phyloP scores from a whole-genome alignment of 2,888 invertebrate species.

The Leucozona laternaria region DNA sequence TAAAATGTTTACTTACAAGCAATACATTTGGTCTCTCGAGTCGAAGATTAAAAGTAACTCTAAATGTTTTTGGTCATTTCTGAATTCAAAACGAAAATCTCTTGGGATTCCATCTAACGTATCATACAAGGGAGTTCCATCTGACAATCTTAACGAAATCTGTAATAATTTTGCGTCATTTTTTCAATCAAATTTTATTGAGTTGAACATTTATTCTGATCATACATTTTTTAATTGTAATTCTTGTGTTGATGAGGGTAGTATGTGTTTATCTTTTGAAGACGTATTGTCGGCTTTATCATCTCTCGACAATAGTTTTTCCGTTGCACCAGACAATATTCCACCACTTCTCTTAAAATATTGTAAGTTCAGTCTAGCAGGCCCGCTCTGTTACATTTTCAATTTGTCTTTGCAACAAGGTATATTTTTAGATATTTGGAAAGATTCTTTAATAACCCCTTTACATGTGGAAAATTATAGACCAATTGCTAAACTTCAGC shows the following conservation, averaged over 20 bases:
- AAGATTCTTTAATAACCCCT: not conserved
- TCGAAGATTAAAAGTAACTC: not conserved
- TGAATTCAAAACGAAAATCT: not conserved
- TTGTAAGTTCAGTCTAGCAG: not conserved
- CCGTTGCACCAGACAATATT: not conserved
- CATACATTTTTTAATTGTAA: not conserved
- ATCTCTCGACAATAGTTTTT: not conserved
- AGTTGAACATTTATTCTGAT: not conserved
- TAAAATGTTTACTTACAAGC: not conserved
- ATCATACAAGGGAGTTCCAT: not conserved
- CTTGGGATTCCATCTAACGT: not conserved
- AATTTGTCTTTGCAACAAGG: not conserved
- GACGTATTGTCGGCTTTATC: not conserved
- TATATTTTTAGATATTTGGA: not conserved
- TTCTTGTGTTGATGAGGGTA: not conserved
- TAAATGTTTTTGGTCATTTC: slow-evolving; percentile 2
- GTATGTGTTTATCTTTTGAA: not conserved
- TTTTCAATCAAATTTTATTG: not conserved
- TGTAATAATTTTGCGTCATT: too few species aligned
- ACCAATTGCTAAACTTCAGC: too few species aligned
- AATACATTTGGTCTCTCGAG: slow-evolving; percentile 1
- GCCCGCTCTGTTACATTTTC: not conserved
- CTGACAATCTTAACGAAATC: not conserved
- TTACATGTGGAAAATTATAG: not conserved
- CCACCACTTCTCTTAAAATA: not conserved